These are phyloP conservation scores for Lepidocyrtinus sp. DNA, from an alignment of 2,888 invertebrate species.

Conservation along the genomic window DNA sequence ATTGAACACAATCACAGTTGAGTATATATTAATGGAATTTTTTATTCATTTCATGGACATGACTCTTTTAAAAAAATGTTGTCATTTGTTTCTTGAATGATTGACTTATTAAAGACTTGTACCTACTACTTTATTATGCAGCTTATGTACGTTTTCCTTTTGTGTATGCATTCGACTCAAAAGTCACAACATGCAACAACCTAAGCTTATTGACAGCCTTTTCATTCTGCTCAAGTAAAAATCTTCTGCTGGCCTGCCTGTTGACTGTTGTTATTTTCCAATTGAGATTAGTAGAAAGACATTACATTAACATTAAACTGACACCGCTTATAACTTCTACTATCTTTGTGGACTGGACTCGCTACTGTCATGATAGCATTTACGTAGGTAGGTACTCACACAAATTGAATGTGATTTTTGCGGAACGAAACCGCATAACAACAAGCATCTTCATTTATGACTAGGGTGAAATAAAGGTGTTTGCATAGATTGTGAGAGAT, in stretches of 20 bases:
- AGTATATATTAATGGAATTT: not conserved
- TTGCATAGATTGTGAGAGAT: not conserved
- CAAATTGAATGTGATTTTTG: not conserved
- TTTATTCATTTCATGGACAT: not conserved
- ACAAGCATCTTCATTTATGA: slow-evolving; percentile 4
- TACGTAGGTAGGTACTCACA: not conserved
- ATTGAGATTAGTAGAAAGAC: slow-evolving; percentile 4
- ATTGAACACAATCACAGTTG: too few species aligned
- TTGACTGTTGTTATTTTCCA: slow-evolving; percentile 2
- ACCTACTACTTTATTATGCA: not conserved
- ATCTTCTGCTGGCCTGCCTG: not conserved
- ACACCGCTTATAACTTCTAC: not conserved
- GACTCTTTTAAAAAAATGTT: slow-evolving; percentile 6
- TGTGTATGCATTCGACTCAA: not conserved
- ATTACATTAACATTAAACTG: slow-evolving; percentile 2
- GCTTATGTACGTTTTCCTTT: not conserved
- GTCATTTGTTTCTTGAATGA: slow-evolving; percentile 5
- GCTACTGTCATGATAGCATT: slow-evolving; percentile 15
- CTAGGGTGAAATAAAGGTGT: not conserved
- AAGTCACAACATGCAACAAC: too few species aligned
- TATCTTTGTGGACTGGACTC: not conserved
- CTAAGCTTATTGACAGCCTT: too few species aligned
- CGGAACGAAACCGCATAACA: slow-evolving; percentile 18
- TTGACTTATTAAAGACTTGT: not conserved
- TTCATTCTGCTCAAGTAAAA: not conserved